Evolutionary conservation across 2,888 invertebrate species (phyloP).

Genomic region (Acleris literana): DNA sequence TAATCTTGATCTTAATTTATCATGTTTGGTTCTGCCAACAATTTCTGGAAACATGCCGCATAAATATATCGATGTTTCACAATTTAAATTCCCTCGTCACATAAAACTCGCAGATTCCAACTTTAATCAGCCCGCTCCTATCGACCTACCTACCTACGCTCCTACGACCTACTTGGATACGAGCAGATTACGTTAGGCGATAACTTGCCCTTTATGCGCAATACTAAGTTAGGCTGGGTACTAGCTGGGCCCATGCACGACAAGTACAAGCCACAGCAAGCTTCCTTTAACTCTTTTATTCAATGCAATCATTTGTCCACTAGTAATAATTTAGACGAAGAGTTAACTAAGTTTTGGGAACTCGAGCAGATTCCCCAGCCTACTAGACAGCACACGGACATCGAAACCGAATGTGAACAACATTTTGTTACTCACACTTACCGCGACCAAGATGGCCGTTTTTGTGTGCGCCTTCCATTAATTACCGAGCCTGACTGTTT

Average conservation of each 20-base stretch:
- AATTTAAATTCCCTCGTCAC: not conserved
- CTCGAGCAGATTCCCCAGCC: not conserved
- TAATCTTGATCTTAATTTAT: not conserved
- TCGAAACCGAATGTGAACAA: not conserved
- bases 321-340: not conserved
- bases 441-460: not conserved
- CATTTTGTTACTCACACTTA: not conserved
- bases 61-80: not conserved
- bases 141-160: slow-evolving; percentile 36
- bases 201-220: slow-evolving; percentile 25
- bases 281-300: not conserved
- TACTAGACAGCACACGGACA: not conserved
- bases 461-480: not conserved
- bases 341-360: slow-evolving; percentile 1
- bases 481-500: not conserved
- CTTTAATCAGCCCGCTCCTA: slow-evolving; percentile 33
- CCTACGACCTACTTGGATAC: slow-evolving; percentile 32
- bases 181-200: slow-evolving; percentile 31
- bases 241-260: slow-evolving; percentile 3
- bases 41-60: slow-evolving; percentile 27
- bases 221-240: slow-evolving; percentile 38
- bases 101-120: slow-evolving; percentile 35
- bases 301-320: not conserved
- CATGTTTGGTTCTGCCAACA: slow-evolving; percentile 17
- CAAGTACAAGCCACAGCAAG: not conserved